These are phyloP conservation scores for Euura saliciscinereae DNA, from an alignment of 1,140 invertebrate genomes.

Conservation along the genomic window DNA sequence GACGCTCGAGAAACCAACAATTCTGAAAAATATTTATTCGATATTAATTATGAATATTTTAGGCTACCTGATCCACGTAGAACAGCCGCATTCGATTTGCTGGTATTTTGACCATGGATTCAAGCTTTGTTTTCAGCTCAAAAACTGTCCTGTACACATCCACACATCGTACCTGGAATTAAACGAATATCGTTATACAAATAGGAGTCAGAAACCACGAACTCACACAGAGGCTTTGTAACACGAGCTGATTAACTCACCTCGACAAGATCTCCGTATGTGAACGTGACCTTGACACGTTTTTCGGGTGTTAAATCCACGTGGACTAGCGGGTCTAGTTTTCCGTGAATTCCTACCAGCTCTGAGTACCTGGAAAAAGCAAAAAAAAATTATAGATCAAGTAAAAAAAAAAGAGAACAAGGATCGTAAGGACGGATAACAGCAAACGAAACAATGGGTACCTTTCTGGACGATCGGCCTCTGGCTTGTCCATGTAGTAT, in stretches of 20 bases:
- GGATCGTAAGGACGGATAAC: not conserved
- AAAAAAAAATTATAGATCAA: constrained; percentile 16
- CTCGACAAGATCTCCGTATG: constrained; percentile 76
- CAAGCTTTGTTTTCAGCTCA: constrained; percentile 80
- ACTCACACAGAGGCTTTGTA: constrained; percentile 33
- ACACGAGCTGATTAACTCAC: constrained; percentile 55
- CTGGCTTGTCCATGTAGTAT: constrained; percentile 87
- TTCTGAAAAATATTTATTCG: constrained; percentile 30
- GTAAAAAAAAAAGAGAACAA: not conserved
- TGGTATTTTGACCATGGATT: constrained; percentile 79
- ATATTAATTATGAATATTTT: constrained; percentile 2
- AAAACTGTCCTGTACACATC: constrained; percentile 79
- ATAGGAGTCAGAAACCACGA: constrained; percentile 10
- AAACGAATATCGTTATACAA: not conserved
- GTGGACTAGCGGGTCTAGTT: constrained; percentile 84
- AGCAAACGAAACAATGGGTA: constrained; percentile 36
- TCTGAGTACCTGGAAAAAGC: constrained; percentile 75
- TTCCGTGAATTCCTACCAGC: constrained; percentile 80
- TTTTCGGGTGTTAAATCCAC: constrained; percentile 86
- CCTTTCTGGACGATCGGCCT: constrained; percentile 78
- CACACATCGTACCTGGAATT: constrained; percentile 66
- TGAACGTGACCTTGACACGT: constrained; percentile 83
- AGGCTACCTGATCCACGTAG: constrained; percentile 77
- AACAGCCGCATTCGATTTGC: constrained; percentile 83
- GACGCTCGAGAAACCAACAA: constrained; percentile 29